Evolutionary conservation across 2,888 invertebrate genomes (phyloP).

Genomic region (Malacosoma neustria): DNA sequence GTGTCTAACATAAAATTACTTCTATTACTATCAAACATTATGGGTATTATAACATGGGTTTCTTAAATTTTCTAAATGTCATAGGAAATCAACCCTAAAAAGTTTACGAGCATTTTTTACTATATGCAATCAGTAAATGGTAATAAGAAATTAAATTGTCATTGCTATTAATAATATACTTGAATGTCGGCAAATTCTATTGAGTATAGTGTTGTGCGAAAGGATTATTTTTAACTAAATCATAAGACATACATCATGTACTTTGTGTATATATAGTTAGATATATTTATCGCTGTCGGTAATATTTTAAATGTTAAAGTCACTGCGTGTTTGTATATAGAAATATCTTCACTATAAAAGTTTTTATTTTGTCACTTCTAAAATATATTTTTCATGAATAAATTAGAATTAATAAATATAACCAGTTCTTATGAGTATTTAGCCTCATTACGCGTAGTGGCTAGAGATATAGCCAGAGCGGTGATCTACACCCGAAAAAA

Average conservation of each 20-base stretch:
- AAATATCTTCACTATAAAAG: background rate
- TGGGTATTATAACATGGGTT: no score
- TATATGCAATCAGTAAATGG: no score
- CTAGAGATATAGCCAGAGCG: background rate
- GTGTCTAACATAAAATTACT: no score
- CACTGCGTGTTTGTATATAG: background rate
- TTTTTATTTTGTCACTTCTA: no score
- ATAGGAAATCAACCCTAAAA: no score
- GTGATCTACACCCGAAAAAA: background rate
- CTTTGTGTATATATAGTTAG: background rate
- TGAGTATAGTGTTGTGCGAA: background rate
- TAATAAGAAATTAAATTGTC: no score
- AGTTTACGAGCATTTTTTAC: no score
- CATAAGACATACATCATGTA: background rate
- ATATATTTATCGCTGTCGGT: conserved; percentile 2
- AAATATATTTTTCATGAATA: no score
- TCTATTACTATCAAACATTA: no score
- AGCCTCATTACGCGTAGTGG: background rate
- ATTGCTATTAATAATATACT: no score
- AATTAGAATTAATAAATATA: background rate
- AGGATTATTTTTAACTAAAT: background rate
- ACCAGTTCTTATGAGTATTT: background rate
- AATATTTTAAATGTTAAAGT: background rate
- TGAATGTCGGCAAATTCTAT: no score
- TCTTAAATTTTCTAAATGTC: no score